Conservation (phyloP, 2,888 invertebrate species). For the Andrena chrysosceles region DNA sequence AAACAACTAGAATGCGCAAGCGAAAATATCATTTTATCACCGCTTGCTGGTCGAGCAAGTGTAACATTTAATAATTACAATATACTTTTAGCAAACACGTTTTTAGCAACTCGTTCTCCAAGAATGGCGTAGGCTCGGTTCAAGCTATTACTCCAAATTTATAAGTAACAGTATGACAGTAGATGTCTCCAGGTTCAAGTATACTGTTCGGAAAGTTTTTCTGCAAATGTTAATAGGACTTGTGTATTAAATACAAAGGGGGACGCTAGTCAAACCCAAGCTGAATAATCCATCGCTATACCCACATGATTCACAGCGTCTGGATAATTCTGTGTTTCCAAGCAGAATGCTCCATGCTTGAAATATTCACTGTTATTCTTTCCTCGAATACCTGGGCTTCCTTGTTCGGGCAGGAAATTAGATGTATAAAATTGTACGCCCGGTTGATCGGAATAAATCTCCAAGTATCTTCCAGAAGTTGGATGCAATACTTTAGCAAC, state of each 20-base stretch:
- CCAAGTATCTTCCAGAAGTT: conserved; percentile 90
- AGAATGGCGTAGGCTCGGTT: not conserved
- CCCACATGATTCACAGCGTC: conserved; percentile 94
- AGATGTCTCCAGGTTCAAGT: conserved; percentile 90
- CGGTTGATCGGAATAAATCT: conserved; percentile 94
- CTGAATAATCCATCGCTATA: not conserved
- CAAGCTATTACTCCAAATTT: conserved; percentile 87
- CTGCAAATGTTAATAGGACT: conserved; percentile 83
- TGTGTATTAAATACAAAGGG: conserved; percentile 38
- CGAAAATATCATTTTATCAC: not conserved
- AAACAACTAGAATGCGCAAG: not conserved
- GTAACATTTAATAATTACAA: not conserved
- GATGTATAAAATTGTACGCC: conserved; percentile 96
- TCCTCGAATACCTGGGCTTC: conserved; percentile 86
- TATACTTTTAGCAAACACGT: not conserved
- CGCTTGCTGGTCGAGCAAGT: not conserved
- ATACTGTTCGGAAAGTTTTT: conserved; percentile 91
- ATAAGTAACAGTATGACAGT: conserved; percentile 90
- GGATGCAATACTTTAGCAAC: conserved; percentile 90
- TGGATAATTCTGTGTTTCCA: conserved; percentile 97
- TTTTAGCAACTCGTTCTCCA: not conserved
- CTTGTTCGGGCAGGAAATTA: conserved; percentile 89
- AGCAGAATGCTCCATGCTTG: conserved; percentile 93
- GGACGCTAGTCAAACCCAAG: too few relatives aligned
- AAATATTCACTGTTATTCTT: conserved; percentile 90